A percentile compares a stretch with the other conserved stretches of the same genome.
Conservation (phyloP, 2,888 invertebrate species). For the Chrysomela aeneicollis region DNA sequence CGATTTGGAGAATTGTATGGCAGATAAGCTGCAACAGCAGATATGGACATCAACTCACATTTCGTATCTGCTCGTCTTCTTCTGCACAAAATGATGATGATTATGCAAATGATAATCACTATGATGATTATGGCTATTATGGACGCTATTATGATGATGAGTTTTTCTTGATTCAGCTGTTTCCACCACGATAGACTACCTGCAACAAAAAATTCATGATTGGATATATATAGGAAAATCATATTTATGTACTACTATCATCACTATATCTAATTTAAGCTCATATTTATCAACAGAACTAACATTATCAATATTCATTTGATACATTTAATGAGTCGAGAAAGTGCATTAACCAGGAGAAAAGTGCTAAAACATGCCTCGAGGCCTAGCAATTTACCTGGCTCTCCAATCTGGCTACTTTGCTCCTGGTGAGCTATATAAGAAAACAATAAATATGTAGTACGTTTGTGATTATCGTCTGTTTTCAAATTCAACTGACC, state of each 20-base stretch:
- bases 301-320: too few relatives aligned
- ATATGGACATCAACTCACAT: slow-evolving; percentile 70
- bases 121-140: slow-evolving; percentile 75
- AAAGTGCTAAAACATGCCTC: slow-evolving; percentile 45
- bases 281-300: too few relatives aligned
- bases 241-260: too few relatives aligned
- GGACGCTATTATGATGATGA: slow-evolving; percentile 76
- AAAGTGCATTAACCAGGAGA: slow-evolving; percentile 43
- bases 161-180: slow-evolving; percentile 76
- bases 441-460: slow-evolving; percentile 20
- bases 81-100: slow-evolving; percentile 85
- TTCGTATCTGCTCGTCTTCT: slow-evolving; percentile 82
- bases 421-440: slow-evolving; percentile 75
- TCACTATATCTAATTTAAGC: too few relatives aligned
- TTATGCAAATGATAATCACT: slow-evolving; percentile 84
- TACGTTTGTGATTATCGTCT: too few relatives aligned
- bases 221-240: too few relatives aligned
- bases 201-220: slow-evolving; percentile 57
- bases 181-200: slow-evolving; percentile 85
- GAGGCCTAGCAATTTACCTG: slow-evolving; percentile 58
- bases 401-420: slow-evolving; percentile 65
- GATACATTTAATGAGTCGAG: not conserved
- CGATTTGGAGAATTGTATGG: slow-evolving; percentile 28
- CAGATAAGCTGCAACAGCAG: slow-evolving; percentile 26
- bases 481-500: too few relatives aligned